Evolutionary conservation across 2,797 vertebrate species (phyloP), one percentile per base, ranked within the genome.

Genomic region (Mormyrops boulengeri): DNA sequence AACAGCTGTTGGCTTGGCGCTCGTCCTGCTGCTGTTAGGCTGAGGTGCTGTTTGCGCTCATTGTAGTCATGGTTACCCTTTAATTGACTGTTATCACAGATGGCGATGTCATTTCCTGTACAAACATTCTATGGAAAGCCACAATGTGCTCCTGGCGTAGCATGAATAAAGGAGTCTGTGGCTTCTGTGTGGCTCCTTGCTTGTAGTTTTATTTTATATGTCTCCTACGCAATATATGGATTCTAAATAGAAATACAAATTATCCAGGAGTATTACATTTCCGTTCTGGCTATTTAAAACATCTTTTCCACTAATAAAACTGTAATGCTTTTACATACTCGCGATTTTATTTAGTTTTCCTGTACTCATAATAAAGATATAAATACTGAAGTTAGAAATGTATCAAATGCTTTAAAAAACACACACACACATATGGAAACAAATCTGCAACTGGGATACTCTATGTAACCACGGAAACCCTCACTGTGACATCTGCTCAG

Each of bases 11-110:
- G 17, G 60, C 38, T n/a, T 60, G n/a, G 17, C 44, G 4, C n/a
- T 66, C 9, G 19, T 44, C 41, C 60, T 22, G 87, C 87, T 88
- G 60, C 57, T 57, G 38, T 88, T 60, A 44, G 38, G 84, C 84
- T 52, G 22, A 52, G 84, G 22, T 26, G 44, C 44, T 87, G 52
- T 57, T 53, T 66, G 38, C 44, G n/a, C 57, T 49, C 38, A 47
- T 19, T 66, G 87, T 69, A 47, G 60, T 41, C 87, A 88, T 88
- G 87, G 87, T 88, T 88, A 88, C 87, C 57, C 44, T 66, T 88
- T 69, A 66, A 88, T 69, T 88, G 87, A 88, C 60, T 88, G 87
- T 69, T 88, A 62, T 88, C 87, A 88, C 87, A 88, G 87, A 88
- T 69, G 60, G 87, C 55, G 2, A 69, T 66, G 87, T 66, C 87